A percentile compares a stretch with the other conserved stretches of the same genome.
Conservation (phyloP, 2,797 vertebrate species). For the Anabacerthia variegaticeps region DNA sequence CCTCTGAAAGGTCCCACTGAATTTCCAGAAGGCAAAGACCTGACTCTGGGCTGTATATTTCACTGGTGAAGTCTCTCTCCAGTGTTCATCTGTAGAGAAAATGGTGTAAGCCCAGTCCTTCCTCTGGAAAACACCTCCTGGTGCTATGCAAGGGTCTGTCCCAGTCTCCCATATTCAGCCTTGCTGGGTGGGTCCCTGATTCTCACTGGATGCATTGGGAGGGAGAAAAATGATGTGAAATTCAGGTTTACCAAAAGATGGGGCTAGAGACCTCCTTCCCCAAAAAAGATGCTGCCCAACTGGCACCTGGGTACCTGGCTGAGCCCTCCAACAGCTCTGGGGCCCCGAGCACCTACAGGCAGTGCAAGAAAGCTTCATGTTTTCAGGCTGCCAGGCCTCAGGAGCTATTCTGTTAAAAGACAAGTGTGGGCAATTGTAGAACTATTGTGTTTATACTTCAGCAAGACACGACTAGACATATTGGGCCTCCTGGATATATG, state of each 20-base stretch:
- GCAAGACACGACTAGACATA: background rate
- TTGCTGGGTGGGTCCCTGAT: background rate
- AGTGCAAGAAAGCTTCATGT: background rate
- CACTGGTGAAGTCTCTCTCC: background rate
- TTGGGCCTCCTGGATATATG: background rate
- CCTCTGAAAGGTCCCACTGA: background rate
- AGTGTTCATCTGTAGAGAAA: background rate
- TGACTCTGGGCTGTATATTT: background rate
- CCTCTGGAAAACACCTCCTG: background rate
- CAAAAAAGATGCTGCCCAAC: background rate
- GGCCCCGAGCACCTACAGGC: background rate
- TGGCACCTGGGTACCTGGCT: background rate
- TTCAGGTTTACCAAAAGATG: conserved; percentile 30
- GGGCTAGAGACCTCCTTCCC: conserved; percentile 23
- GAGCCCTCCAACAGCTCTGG: background rate
- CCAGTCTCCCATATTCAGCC: background rate
- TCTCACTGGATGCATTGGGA: background rate
- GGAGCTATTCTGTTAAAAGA: background rate
- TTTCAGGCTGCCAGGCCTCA: background rate
- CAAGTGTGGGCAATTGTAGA: background rate
- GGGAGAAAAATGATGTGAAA: conserved; percentile 9
- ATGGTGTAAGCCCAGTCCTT: background rate
- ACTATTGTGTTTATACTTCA: background rate
- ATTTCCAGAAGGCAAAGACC: background rate
- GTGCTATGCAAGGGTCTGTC: background rate